Evolutionary conservation across 2,113 vertebrate species (phyloP).

Genomic region (Puntigrus tetrazona): DNA sequence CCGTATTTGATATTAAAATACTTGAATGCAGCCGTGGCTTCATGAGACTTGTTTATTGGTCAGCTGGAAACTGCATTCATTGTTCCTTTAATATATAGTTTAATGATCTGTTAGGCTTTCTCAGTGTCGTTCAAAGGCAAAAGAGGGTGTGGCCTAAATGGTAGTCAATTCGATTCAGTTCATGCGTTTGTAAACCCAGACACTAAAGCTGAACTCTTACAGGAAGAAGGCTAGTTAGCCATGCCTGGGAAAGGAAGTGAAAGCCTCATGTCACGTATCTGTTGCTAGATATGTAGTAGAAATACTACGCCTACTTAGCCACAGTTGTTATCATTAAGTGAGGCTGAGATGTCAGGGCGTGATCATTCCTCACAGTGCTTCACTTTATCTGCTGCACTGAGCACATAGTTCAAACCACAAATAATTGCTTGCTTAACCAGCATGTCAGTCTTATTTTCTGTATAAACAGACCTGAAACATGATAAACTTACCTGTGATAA

Average conservation of each 20-base stretch:
- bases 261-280: not conserved
- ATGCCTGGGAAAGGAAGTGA: slow-evolving; percentile 2
- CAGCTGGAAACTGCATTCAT: not conserved
- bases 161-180: not conserved
- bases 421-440: not conserved
- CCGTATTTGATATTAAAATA: not conserved
- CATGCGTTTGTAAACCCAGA: not conserved
- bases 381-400: not conserved
- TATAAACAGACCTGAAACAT: not conserved
- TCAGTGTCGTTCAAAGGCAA: not conserved
- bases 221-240: not conserved
- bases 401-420: not conserved
- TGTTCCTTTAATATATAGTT: not conserved
- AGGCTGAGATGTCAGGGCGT: not conserved
- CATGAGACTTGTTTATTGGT: not conserved
- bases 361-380: not conserved
- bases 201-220: not conserved
- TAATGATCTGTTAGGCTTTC: not conserved
- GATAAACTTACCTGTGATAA: not conserved
- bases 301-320: not conserved
- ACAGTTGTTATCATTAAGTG: not conserved
- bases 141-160: not conserved
- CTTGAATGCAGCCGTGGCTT: too few relatives aligned
- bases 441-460: not conserved
- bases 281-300: slow-evolving; percentile 20